phyloP scores from a whole-genome alignment of 2,888 invertebrate genomes.

The Galeopsomyia nigrocyanea region DNA sequence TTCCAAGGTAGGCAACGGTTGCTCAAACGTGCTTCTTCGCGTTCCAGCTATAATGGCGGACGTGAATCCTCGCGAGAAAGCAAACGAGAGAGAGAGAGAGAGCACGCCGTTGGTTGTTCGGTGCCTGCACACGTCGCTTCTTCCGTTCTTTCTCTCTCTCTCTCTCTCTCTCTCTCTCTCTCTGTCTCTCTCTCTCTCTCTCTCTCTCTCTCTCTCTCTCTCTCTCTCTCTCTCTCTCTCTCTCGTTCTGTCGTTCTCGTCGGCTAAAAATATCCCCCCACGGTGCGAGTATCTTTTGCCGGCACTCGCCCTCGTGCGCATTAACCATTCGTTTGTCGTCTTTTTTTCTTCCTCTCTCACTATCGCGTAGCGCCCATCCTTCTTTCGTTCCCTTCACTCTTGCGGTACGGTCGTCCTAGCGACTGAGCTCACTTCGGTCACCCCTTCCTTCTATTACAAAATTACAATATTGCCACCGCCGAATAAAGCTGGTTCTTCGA shows the following conservation, averaged over 20 bases:
- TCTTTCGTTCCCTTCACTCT: not conserved
- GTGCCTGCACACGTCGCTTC: no score
- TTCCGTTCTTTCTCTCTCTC: no score
- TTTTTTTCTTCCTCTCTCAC: slow-evolving; percentile 8
- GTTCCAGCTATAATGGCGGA: slow-evolving; percentile 34
- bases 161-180: no score
- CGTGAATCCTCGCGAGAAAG: not conserved
- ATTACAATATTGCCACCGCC: no score
- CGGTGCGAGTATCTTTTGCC: not conserved
- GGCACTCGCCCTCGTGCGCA: slow-evolving; percentile 25
- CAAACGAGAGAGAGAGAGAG: no score
- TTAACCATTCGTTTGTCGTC: not conserved
- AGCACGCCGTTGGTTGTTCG: no score
- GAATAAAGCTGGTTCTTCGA: no score
- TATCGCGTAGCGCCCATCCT: not conserved
- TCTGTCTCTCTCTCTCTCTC: slow-evolving; percentile 7
- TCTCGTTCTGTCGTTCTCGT: not conserved
- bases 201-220: not conserved
- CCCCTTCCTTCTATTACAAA: no score
- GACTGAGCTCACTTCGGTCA: no score
- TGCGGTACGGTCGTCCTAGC: no score
- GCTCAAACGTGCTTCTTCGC: no score
- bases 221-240: not conserved
- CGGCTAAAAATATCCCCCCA: slow-evolving; percentile 31
- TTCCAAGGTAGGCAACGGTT: no score